Evolutionary conservation across 2,888 invertebrate genomes (phyloP).

Genomic region (Thereva unica): DNA sequence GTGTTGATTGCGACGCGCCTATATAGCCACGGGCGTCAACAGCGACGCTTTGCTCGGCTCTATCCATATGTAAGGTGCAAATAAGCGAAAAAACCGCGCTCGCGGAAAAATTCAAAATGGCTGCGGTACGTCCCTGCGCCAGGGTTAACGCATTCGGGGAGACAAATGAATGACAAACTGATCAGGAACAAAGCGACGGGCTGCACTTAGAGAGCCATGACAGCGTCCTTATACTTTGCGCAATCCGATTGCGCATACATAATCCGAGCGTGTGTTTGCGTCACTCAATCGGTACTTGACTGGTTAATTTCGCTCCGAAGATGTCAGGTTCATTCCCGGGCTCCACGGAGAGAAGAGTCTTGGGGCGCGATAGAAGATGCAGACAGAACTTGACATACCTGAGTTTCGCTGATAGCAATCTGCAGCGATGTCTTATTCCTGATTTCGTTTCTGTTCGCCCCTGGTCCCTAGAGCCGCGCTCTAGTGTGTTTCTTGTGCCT

Average conservation of each 20-base stretch:
- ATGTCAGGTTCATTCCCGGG: slow-evolving; percentile 11
- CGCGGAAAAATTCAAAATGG: slow-evolving; percentile 35
- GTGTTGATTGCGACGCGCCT: slow-evolving; percentile 11
- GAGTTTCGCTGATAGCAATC: slow-evolving; percentile 21
- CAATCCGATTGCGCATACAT: slow-evolving; percentile 25
- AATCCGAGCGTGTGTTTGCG: slow-evolving; percentile 29
- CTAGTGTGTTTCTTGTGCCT: slow-evolving; percentile 15
- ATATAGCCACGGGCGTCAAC: not conserved
- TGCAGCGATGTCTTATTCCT: slow-evolving; percentile 13
- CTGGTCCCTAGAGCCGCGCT: slow-evolving; percentile 8
- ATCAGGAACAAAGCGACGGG: slow-evolving; percentile 22
- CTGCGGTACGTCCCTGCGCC: not conserved
- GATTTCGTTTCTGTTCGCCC: not conserved
- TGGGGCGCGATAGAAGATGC: not conserved
- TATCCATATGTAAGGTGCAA: slow-evolving; percentile 4
- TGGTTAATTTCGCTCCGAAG: slow-evolving; percentile 38
- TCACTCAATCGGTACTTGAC: slow-evolving; percentile 39
- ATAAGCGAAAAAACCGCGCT: slow-evolving; percentile 14
- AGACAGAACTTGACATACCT: slow-evolving; percentile 19
- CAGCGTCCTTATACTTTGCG: not conserved
- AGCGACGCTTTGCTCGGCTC: slow-evolving; percentile 23
- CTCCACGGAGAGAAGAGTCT: slow-evolving; percentile 1
- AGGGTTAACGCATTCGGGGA: not conserved
- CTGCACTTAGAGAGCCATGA: not conserved
- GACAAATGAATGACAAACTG: slow-evolving; percentile 43